Evolutionary conservation across 2,797 vertebrate species (phyloP).

Genomic region (Mustela erminea): DNA sequence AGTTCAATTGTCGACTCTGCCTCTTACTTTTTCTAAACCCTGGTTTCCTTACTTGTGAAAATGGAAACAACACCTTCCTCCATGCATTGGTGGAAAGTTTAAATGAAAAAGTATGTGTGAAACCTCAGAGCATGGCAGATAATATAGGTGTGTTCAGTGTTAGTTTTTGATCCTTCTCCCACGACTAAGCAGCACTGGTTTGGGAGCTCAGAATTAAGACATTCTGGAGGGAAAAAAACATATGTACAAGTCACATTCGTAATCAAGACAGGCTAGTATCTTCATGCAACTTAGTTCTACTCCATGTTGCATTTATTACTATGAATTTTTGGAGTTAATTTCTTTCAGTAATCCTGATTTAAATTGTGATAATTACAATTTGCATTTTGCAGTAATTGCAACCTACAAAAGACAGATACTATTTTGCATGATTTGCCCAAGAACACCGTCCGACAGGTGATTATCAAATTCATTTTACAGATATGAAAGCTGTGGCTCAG

Average conservation of each 20-base stretch:
- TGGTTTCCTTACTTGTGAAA: constrained; percentile 31
- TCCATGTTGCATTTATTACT: neutral
- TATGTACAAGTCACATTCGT: neutral
- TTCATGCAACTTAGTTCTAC: neutral
- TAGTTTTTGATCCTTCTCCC: neutral
- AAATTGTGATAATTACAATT: neutral
- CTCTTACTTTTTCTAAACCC: neutral
- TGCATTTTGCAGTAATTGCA: neutral
- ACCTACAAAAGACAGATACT: neutral
- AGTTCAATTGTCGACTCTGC: neutral
- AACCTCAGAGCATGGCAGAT: neutral
- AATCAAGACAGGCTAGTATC: neutral
- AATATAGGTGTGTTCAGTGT: neutral
- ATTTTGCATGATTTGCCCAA: neutral
- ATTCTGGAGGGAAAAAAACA: neutral
- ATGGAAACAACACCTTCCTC: neutral
- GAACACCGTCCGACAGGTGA: neutral
- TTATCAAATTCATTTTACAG: neutral
- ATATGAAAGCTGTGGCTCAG: neutral
- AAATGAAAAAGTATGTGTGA: neutral
- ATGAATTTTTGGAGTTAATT: neutral
- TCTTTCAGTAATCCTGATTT: neutral
- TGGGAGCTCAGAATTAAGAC: neutral
- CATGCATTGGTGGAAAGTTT: neutral
- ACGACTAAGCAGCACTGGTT: neutral